Percentiles rank a stretch among this genome's conserved stretches.
These are phyloP conservation scores for Acleris sparsana DNA, from an alignment of 2,888 invertebrate species.

Conservation along the genomic window DNA sequence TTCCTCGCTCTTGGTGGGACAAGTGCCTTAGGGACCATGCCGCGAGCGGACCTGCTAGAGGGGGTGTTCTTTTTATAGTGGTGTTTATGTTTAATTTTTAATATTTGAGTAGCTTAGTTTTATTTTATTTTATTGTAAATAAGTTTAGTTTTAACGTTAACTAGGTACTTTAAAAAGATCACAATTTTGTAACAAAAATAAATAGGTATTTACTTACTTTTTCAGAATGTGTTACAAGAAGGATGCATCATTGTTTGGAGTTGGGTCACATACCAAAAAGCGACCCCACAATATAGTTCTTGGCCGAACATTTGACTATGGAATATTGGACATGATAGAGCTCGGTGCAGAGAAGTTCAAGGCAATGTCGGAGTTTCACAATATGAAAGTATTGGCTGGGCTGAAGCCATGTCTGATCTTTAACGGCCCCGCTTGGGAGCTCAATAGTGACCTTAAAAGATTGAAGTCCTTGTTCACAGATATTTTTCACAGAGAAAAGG, in stretches of 20 bases:
- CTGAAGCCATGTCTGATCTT: slow-evolving; percentile 96
- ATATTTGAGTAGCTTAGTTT: too few relatives aligned
- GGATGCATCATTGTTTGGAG: slow-evolving; percentile 94
- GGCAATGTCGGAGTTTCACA: slow-evolving; percentile 90
- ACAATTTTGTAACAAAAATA: background rate
- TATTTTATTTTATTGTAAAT: too few relatives aligned
- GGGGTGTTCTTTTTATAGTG: too few relatives aligned
- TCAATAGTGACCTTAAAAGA: slow-evolving; percentile 90
- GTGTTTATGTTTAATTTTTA: too few relatives aligned
- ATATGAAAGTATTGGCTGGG: slow-evolving; percentile 90
- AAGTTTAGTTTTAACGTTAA: too few relatives aligned
- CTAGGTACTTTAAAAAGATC: too few relatives aligned
- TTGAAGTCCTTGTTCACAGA: slow-evolving; percentile 95
- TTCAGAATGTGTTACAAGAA: slow-evolving; percentile 88
- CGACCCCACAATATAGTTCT: slow-evolving; percentile 95
- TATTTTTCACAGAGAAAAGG: slow-evolving; percentile 93
- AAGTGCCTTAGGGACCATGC: too few relatives aligned
- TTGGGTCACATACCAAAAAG: slow-evolving; percentile 97
- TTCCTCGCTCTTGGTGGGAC: too few relatives aligned
- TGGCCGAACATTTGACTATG: slow-evolving; percentile 94
- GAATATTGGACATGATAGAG: slow-evolving; percentile 97
- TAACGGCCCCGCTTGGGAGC: slow-evolving; percentile 95
- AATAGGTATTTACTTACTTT: background rate
- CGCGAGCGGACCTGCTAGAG: too few relatives aligned
- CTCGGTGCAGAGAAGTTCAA: slow-evolving; percentile 93